These are phyloP conservation scores for Sciaenops ocellatus DNA, from an alignment of 2,797 vertebrate genomes.

Conservation along the genomic window DNA sequence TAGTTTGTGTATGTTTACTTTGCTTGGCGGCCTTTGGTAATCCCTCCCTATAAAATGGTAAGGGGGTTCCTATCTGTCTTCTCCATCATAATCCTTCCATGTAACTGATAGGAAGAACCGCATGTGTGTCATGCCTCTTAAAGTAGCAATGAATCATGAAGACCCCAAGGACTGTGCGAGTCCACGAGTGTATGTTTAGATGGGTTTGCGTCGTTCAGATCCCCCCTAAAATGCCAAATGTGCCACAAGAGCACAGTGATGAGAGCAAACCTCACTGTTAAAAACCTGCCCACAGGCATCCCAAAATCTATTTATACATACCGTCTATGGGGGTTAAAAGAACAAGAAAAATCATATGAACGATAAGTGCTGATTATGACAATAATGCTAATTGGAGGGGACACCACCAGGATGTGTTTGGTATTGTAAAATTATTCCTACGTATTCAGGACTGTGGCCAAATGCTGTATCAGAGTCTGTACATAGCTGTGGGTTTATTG, in stretches of 20 bases:
- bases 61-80: conserved; percentile 62
- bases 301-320: conserved; percentile 44
- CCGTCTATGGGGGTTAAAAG: neutral
- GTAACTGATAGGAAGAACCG: conserved; percentile 74
- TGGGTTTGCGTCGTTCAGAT: conserved; percentile 22
- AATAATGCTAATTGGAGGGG: conserved; percentile 17
- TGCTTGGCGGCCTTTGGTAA: conserved; percentile 49
- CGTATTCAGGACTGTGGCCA: conserved; percentile 26
- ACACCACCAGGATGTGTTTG: conserved; percentile 8
- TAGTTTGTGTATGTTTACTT: conserved; percentile 69
- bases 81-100: conserved; percentile 67
- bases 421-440: conserved; percentile 9
- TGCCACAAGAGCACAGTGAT: conserved; percentile 39
- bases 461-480: conserved; percentile 16
- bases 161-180: conserved; percentile 40
- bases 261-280: conserved; percentile 40
- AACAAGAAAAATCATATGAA: neutral
- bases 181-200: conserved; percentile 41
- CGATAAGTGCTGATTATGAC: conserved; percentile 17
- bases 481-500: conserved; percentile 49
- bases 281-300: conserved; percentile 26
- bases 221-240: conserved; percentile 43
- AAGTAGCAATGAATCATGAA: conserved; percentile 65
- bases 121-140: conserved; percentile 65
- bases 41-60: conserved; percentile 59